These are phyloP conservation scores for Hoplodrina ambigua DNA, from an alignment of 2,888 invertebrate genomes.

Conservation along the genomic window DNA sequence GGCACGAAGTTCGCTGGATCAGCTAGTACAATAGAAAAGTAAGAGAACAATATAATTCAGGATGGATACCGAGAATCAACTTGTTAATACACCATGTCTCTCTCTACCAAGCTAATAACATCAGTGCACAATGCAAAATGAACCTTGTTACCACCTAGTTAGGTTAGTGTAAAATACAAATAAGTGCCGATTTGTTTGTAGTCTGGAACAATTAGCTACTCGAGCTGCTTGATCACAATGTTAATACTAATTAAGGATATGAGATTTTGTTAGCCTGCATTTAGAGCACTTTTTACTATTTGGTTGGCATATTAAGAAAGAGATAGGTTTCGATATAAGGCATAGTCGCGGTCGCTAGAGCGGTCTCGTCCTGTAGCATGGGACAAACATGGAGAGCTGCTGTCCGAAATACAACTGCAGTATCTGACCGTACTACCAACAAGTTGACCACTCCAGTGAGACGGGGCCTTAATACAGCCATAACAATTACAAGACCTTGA, in stretches of 20 bases:
- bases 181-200: constrained; percentile 62
- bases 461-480: neutral
- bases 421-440: no score
- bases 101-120: constrained; percentile 39
- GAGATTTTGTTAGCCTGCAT: no score
- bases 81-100: constrained; percentile 72
- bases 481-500: constrained; percentile 25
- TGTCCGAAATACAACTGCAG: no score
- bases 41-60: constrained; percentile 36
- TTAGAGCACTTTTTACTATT: no score
- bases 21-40: no score
- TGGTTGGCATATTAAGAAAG: no score
- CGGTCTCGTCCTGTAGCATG: no score
- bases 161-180: constrained; percentile 31
- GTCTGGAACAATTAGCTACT: constrained; percentile 80
- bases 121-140: constrained; percentile 48
- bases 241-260: no score
- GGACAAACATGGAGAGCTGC: no score
- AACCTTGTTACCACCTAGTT: constrained; percentile 46
- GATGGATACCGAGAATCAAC: constrained; percentile 82
- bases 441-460: neutral
- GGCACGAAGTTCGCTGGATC: no score
- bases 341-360: no score
- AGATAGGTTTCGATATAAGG: no score
- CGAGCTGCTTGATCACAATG: constrained; percentile 60